Evolutionary conservation across 1,140 invertebrate species (phyloP).

Genomic region (Heliconius hewitsoni): DNA sequence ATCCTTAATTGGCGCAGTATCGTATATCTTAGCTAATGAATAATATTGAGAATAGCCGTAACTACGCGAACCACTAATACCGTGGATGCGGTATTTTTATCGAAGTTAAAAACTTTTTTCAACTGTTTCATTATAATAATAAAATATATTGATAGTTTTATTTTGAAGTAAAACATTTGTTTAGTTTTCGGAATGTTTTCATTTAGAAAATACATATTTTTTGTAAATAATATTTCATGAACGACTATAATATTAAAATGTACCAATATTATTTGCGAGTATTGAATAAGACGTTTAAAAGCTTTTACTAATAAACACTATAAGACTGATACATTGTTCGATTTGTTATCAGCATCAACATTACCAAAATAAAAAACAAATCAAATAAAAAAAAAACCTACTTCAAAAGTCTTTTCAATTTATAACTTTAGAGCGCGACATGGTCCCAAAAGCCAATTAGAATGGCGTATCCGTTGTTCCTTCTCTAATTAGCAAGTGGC

Average conservation of each 20-base stretch:
- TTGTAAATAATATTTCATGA: too few relatives aligned
- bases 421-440: constrained; percentile 31
- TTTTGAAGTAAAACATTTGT: too few relatives aligned
- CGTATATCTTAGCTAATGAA: constrained; percentile 44
- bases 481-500: constrained; percentile 78
- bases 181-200: too few relatives aligned
- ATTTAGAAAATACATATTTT: too few relatives aligned
- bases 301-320: not conserved
- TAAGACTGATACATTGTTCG: not conserved
- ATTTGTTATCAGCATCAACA: not conserved
- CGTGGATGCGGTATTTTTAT: constrained; percentile 29
- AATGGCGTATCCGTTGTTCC: constrained; percentile 77
- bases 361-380: not conserved
- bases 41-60: constrained; percentile 40
- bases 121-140: not conserved
- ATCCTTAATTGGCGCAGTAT: constrained; percentile 41
- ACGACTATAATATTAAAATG: too few relatives aligned
- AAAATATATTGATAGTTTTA: too few relatives aligned
- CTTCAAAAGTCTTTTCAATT: constrained; percentile 36
- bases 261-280: too few relatives aligned
- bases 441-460: constrained; percentile 79
- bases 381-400: constrained; percentile 21
- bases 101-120: not conserved
- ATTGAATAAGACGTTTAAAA: not conserved
- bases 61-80: constrained; percentile 20